These are phyloP conservation scores for Drosophila longiperda DNA, from an alignment of 2,888 invertebrate species.

Conservation along the genomic window DNA sequence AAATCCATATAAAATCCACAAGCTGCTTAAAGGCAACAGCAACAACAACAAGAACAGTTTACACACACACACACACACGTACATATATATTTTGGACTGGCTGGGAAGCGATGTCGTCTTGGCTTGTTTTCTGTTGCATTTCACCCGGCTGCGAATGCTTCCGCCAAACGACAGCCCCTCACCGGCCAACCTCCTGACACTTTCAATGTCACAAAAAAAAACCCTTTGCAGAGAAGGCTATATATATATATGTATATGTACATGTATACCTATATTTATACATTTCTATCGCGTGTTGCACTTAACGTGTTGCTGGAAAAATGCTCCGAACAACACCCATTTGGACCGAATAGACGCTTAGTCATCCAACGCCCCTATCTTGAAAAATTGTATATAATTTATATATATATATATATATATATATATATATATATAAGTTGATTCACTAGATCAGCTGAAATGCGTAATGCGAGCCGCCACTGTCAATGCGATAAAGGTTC, in stretches of 20 bases:
- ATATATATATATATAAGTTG: neutral
- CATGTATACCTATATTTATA: slow-evolving; percentile 1
- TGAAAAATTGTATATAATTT: neutral
- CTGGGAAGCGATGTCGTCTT: neutral
- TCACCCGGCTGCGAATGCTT: slow-evolving; percentile 35
- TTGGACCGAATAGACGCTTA: slow-evolving; percentile 17
- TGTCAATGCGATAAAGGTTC: neutral
- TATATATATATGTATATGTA: neutral
- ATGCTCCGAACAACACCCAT: slow-evolving; percentile 10
- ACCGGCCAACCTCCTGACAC: neutral
- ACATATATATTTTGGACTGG: neutral
- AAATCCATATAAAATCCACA: slow-evolving; percentile 28
- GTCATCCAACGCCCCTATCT: slow-evolving; percentile 22
- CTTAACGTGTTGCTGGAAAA: slow-evolving; percentile 64
- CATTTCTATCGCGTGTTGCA: slow-evolving; percentile 63
- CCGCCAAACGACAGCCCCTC: neutral
- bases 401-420: neutral
- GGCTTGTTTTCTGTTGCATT: slow-evolving; percentile 24
- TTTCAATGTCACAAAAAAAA: neutral
- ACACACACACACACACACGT: neutral
- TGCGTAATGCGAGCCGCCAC: slow-evolving; percentile 17
- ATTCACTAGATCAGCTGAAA: neutral
- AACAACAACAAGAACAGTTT: neutral
- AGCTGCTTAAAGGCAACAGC: slow-evolving; percentile 13
- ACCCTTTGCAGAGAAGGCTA: neutral